Conservation (phyloP, 2,113 vertebrate species). For the Eretmochelys imbricata region DNA sequence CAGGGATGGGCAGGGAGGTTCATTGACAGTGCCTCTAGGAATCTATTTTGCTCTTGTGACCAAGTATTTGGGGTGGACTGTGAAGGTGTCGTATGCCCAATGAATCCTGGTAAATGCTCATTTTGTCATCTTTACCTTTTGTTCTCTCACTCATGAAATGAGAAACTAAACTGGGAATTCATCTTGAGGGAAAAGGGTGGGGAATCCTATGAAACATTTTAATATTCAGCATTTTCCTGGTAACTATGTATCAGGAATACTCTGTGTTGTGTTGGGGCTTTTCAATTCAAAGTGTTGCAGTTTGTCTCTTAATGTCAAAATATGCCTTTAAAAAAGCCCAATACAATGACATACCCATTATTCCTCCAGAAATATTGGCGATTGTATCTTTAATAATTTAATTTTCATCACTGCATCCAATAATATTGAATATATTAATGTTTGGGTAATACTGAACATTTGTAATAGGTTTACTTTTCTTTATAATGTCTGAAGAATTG, state of each 20-base stretch:
- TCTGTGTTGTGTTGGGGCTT: not conserved
- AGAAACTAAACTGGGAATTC: not conserved
- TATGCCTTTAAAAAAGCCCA: not conserved
- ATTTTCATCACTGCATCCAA: not conserved
- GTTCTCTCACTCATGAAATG: not conserved
- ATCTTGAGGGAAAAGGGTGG: not conserved
- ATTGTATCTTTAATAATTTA: slow-evolving; percentile 30
- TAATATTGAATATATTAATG: slow-evolving; percentile 37
- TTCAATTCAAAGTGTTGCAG: not conserved
- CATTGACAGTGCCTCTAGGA: not conserved
- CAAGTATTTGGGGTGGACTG: not conserved
- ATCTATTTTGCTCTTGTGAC: not conserved
- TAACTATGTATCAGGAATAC: not conserved
- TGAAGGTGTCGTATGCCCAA: not conserved
- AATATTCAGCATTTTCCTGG: not conserved
- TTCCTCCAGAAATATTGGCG: slow-evolving; percentile 19
- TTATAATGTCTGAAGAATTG: slow-evolving; percentile 13
- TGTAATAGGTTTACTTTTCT: not conserved
- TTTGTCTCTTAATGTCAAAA: slow-evolving; percentile 31
- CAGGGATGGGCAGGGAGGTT: not conserved
- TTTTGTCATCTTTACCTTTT: accelerated
- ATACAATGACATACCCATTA: not conserved
- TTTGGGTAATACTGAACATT: slow-evolving; percentile 36
- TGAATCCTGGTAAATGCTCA: not conserved
- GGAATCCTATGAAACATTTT: not conserved